These are phyloP conservation scores for Tokudaia muenninki DNA, from an alignment of 2,797 vertebrate genomes.

Conservation along the genomic window DNA sequence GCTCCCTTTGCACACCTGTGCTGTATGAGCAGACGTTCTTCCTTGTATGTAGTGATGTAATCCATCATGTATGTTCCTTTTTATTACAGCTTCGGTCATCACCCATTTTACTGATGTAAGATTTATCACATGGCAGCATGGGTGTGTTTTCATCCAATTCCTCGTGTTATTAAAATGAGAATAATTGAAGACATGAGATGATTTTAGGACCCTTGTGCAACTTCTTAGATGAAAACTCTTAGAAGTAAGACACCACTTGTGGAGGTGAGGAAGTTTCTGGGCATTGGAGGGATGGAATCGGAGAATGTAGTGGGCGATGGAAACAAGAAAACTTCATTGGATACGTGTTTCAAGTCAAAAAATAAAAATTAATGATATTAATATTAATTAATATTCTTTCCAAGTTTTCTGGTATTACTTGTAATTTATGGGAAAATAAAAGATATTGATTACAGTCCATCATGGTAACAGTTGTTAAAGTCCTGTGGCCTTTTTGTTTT, in stretches of 20 bases:
- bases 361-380: background rate
- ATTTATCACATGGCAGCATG: background rate
- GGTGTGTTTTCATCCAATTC: background rate
- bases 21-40: background rate
- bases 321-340: background rate
- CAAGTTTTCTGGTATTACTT: constrained; percentile 30
- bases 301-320: background rate
- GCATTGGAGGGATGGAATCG: too few relatives aligned
- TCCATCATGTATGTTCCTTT: background rate
- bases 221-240: constrained; percentile 18
- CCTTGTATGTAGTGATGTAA: background rate
- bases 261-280: background rate
- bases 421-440: background rate
- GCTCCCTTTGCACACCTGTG: background rate
- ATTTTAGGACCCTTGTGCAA: constrained; percentile 4
- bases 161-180: background rate
- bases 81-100: constrained; percentile 1
- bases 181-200: constrained; percentile 29
- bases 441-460: constrained; percentile 12
- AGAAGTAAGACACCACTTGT: background rate
- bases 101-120: constrained; percentile 24
- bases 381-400: background rate
- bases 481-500: background rate
- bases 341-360: background rate
- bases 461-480: background rate